phyloP scores from a whole-genome alignment of 2,797 vertebrate species.

The Acipenser transmontanus region DNA sequence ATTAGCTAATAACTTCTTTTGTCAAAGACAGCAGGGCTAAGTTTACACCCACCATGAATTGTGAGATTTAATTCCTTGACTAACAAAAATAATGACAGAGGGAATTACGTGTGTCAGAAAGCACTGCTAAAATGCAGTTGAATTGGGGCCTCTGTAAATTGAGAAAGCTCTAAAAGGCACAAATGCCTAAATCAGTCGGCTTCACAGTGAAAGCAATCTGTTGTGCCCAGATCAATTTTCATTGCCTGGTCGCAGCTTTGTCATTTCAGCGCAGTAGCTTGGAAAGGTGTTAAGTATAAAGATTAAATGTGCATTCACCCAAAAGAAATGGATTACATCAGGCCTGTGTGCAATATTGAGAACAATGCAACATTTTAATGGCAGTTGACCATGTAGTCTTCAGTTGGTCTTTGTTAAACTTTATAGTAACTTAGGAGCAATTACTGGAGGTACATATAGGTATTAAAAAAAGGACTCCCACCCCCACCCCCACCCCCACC shows the following conservation, averaged over 20 bases:
- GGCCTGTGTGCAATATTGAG: neutral
- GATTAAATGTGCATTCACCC: conserved; percentile 37
- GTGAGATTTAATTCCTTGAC: conserved; percentile 4
- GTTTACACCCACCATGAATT: neutral
- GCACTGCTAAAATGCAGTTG: conserved; percentile 30
- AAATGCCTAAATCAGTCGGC: conserved; percentile 27
- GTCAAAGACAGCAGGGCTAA: neutral
- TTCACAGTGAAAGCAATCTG: conserved; percentile 35
- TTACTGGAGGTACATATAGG: too few relatives aligned
- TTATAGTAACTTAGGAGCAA: too few relatives aligned
- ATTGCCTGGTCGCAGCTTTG: conserved; percentile 23
- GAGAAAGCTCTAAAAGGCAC: conserved; percentile 32
- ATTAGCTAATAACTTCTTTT: neutral
- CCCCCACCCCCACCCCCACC: too few relatives aligned
- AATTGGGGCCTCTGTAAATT: conserved; percentile 30
- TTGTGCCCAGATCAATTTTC: conserved; percentile 36
- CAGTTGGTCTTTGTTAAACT: too few relatives aligned
- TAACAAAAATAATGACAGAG: conserved; percentile 3
- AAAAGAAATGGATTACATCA: conserved; percentile 33
- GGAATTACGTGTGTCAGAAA: neutral
- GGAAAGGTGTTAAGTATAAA: conserved; percentile 31
- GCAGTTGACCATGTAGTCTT: too few relatives aligned
- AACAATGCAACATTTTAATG: too few relatives aligned
- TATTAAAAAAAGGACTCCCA: too few relatives aligned
- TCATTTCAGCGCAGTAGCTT: conserved; percentile 22